Percentiles rank a stretch among this genome's conserved stretches.
Evolutionary conservation across 2,113 vertebrate species (phyloP).

Genomic region (Lophura nycthemera): DNA sequence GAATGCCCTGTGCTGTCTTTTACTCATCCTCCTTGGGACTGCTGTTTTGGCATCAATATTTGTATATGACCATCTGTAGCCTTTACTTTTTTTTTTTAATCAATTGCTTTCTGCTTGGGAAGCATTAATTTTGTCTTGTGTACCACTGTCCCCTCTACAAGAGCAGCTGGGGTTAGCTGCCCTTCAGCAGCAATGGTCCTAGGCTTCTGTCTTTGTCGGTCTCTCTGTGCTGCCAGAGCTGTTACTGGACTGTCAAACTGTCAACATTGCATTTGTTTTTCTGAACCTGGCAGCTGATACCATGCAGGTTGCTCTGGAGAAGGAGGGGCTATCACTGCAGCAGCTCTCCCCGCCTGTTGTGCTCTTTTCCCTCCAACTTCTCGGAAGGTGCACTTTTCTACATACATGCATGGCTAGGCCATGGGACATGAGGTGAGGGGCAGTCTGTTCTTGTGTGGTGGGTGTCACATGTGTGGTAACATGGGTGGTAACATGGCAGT

Average conservation of each 20-base stretch:
- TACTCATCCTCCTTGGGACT: neutral
- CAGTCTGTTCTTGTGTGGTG: neutral
- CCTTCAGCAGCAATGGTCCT: neutral
- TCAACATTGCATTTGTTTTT: neutral
- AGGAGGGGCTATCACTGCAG: rapidly evolving
- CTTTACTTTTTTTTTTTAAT: neutral
- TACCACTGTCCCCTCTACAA: neutral
- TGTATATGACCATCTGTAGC: neutral
- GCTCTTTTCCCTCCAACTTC: neutral
- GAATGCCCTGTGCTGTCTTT: neutral
- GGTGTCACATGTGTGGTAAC: no score
- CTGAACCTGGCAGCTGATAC: neutral
- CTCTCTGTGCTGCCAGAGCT: neutral
- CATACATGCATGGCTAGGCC: neutral
- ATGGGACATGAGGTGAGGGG: neutral
- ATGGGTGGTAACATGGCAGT: neutral
- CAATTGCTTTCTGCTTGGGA: neutral
- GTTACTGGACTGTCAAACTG: neutral
- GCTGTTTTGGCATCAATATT: neutral
- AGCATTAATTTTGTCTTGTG: neutral
- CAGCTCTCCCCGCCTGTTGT: rapidly evolving
- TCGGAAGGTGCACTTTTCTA: neutral
- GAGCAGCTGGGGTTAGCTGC: neutral
- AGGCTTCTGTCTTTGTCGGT: neutral
- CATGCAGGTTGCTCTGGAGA: neutral